Conservation (phyloP, 2,888 invertebrate genomes). For the Dryocosmus kuriphilus region DNA sequence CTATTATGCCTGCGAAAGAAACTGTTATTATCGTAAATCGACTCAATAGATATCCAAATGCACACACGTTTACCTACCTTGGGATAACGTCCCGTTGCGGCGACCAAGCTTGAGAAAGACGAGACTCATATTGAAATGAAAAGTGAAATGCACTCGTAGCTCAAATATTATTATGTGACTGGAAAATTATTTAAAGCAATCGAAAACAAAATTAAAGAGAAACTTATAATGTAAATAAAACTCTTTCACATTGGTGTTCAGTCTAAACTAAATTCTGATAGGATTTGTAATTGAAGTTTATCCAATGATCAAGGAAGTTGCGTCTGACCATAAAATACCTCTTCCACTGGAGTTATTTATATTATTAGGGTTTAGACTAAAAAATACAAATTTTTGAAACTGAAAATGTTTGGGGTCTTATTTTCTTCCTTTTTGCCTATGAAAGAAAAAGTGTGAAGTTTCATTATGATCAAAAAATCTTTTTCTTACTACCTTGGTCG, state of each 20-base stretch:
- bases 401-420: too few relatives aligned
- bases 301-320: neutral
- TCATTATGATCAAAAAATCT: too few relatives aligned
- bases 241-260: neutral
- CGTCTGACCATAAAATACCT: neutral
- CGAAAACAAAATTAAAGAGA: neutral
- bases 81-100: conserved; percentile 28
- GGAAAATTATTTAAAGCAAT: conserved; percentile 1
- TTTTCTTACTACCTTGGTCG: too few relatives aligned
- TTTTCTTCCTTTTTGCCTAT: too few relatives aligned
- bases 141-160: conserved; percentile 23
- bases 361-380: too few relatives aligned
- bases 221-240: neutral
- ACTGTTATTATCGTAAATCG: conserved; percentile 37
- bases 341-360: neutral
- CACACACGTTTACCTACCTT: conserved; percentile 21
- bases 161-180: conserved; percentile 3
- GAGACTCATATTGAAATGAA: conserved; percentile 13
- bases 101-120: neutral
- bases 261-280: neutral
- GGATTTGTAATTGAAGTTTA: neutral
- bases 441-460: too few relatives aligned
- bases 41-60: conserved; percentile 15
- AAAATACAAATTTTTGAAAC: too few relatives aligned
- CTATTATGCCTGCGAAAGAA: conserved; percentile 20